Base-by-base conservation (phyloP, 2,113 vertebrate genomes). In the Oryzias melastigma region DNA sequence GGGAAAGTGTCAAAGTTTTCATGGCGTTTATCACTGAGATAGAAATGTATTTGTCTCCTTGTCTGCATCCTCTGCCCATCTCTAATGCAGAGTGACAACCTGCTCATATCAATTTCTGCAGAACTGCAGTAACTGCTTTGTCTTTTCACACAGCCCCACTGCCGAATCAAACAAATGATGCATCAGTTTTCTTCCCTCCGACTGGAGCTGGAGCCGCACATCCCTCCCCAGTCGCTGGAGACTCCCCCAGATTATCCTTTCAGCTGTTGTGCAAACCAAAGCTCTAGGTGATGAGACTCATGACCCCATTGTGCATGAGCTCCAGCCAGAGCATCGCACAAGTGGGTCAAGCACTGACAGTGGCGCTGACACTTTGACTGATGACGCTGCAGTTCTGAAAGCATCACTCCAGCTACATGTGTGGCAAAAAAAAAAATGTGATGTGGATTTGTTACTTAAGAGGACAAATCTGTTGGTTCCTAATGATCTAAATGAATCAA, bases 221-320 rank as follows among this genome's bases (percentile, higher is more conserved):
- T 57, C 17, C 22, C 40, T 44, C 45, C 65, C 58, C 40, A 16
- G 55, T 47, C 22, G 52, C 52, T 22, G 13, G 20, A 73, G 55
- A 69, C 43, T 40, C 53, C 49, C 52, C 69, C 8, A 4, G 57
- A 29, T 45, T 18, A 25, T 65, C 57, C 63, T 54, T 52, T 48
- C 65, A 63, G 60, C 73, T 77, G 68, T 62, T 49, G 46, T 17
- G 53, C 49, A 57, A 63, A 46, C 41, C 14, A 22, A 73, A 62
- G 73, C 78, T 80, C 53, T 77, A 73, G 75, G 75, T 83, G 58
- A 74, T 81, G 73, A 69, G 57, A 83, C 71, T 73, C 70, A 47
- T 79, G 84, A 80, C 80, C 82, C 67, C 67, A 69, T 85, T 78
- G 78, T 78, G 68, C 58, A 53, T 75, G 78, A 56, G 51, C 64